These are phyloP conservation scores for Malurus alboscapulatus DNA, from an alignment of 2,113 vertebrate species.

Conservation along the genomic window DNA sequence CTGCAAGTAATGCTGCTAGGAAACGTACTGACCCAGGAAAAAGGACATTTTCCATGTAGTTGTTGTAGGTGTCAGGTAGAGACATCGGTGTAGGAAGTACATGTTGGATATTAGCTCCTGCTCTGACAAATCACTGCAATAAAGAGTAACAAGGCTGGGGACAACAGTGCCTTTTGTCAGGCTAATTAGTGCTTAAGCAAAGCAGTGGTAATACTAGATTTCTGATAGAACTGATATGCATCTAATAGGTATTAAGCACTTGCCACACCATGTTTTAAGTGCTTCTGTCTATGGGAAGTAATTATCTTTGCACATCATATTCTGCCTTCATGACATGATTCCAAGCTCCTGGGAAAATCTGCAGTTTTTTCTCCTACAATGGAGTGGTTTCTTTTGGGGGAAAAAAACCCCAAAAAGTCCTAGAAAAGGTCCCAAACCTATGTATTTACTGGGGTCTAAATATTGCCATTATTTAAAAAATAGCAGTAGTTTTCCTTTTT, in stretches of 20 bases:
- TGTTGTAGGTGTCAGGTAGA: not conserved
- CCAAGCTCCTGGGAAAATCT: not conserved
- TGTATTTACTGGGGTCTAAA: not conserved
- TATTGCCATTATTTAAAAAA: not conserved
- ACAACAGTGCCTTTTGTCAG: not conserved
- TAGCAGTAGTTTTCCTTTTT: not conserved
- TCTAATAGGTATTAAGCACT: not conserved
- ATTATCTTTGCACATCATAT: not conserved
- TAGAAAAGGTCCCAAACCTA: not conserved
- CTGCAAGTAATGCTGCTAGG: not conserved
- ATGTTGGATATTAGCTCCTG: not conserved
- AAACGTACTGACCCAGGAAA: not conserved
- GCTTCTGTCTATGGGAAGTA: not conserved
- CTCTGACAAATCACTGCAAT: not conserved
- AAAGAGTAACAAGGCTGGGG: not conserved
- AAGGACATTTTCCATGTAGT: not conserved
- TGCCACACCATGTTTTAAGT: not conserved
- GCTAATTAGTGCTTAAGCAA: not conserved
- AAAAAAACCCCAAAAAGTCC: not conserved
- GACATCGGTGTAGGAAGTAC: not conserved
- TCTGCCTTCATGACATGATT: not conserved
- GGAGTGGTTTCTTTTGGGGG: not conserved
- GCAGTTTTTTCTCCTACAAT: not conserved
- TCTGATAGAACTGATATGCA: not conserved
- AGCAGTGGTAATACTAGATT: not conserved